Evolutionary conservation across 2,113 vertebrate genomes (phyloP).

Genomic region (Oryzias curvinotus): DNA sequence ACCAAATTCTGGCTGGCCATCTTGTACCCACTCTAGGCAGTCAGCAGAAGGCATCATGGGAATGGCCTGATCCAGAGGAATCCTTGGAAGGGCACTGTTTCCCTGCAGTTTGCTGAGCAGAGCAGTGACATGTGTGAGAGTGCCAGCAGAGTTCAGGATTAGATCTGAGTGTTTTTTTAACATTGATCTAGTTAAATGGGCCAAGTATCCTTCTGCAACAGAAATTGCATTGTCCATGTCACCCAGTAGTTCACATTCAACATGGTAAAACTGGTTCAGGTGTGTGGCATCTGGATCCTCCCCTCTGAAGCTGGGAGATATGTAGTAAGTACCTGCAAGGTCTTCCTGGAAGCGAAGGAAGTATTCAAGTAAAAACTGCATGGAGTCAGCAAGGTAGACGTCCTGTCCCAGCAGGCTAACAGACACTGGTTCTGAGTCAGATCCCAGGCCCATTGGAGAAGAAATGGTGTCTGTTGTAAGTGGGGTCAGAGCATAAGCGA

Average conservation of each 20-base stretch:
- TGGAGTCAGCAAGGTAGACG: conserved; percentile 80
- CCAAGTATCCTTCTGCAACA: conserved; percentile 74
- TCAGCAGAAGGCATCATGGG: conserved; percentile 76
- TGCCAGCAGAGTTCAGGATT: conserved; percentile 71
- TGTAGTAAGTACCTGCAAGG: conserved; percentile 75
- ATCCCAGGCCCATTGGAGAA: conserved; percentile 81
- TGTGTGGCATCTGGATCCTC: conserved; percentile 80
- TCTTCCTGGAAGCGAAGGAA: conserved; percentile 80
- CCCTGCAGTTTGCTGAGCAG: conserved; percentile 65
- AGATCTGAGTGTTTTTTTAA: conserved; percentile 72
- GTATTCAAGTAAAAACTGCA: conserved; percentile 83
- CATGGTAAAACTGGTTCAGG: conserved; percentile 82
- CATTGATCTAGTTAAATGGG: conserved; percentile 72
- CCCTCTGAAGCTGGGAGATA: conserved; percentile 80
- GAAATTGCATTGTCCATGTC: conserved; percentile 76
- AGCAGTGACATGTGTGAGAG: conserved; percentile 62
- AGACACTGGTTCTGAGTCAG: conserved; percentile 79
- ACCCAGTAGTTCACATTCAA: conserved; percentile 80
- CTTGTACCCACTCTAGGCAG: conserved; percentile 78
- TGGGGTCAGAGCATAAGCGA: conserved; percentile 77
- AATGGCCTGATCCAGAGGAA: conserved; percentile 76
- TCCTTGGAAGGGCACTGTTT: conserved; percentile 62
- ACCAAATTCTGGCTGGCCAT: conserved; percentile 75
- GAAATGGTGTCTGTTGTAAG: conserved; percentile 81
- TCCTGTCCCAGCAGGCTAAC: conserved; percentile 75